These are phyloP conservation scores for Cassiopea andromeda DNA, from an alignment of 30 jellyfish, hydroid and myxozoan genomes.

Conservation along the genomic window DNA sequence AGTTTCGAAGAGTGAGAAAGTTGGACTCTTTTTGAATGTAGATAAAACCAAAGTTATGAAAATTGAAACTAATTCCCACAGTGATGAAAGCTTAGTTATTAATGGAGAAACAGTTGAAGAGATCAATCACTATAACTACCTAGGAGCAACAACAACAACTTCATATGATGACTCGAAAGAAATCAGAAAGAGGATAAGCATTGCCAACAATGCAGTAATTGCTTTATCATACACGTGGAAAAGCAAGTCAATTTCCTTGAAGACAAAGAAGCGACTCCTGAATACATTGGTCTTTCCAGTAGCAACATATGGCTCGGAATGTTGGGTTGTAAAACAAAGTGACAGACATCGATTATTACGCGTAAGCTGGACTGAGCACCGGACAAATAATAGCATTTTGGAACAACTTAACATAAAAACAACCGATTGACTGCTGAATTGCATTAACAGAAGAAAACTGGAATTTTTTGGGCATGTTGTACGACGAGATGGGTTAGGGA, in stretches of 20 bases:
- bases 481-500: too few relatives aligned
- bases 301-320: background rate
- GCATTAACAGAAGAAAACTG: too few relatives aligned
- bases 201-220: background rate
- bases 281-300: background rate
- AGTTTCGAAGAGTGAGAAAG: background rate
- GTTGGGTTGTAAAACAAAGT: background rate
- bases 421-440: too few relatives aligned
- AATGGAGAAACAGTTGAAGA: background rate
- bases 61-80: background rate
- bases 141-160: background rate
- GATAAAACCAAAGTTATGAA: slow-evolving; percentile 25
- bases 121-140: background rate
- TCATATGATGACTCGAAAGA: slow-evolving; percentile 3
- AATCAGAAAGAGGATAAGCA: background rate
- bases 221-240: background rate
- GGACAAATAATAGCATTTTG: too few relatives aligned
- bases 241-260: background rate
- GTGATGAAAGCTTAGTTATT: background rate
- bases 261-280: background rate
- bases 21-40: slow-evolving; percentile 5
- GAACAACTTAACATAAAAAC: too few relatives aligned
- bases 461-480: too few relatives aligned
- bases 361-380: too few relatives aligned
- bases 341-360: too few relatives aligned